phyloP scores from a whole-genome alignment of 2,888 invertebrate species.

The Euphydryas editha region DNA sequence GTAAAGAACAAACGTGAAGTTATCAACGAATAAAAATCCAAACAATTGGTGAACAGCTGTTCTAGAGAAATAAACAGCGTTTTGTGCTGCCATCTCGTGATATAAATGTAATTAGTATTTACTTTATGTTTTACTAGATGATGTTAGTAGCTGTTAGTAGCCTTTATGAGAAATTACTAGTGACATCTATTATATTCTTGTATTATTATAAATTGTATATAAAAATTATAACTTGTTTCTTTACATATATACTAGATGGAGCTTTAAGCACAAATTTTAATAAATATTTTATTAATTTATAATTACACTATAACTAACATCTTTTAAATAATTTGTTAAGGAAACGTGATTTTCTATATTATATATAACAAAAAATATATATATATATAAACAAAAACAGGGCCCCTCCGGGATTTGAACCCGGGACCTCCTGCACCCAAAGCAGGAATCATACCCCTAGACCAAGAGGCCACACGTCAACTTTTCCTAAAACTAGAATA shows the following conservation, averaged over 20 bases:
- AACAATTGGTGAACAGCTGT: slow-evolving; percentile 68
- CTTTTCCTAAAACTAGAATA: background rate
- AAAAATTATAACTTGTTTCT: background rate
- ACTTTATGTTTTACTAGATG: slow-evolving; percentile 23
- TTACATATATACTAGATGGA: background rate
- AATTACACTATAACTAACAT: no score
- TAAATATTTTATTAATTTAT: no score
- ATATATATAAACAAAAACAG: slow-evolving; percentile 52
- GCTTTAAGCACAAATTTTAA: background rate
- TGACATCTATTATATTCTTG: background rate
- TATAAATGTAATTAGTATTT: slow-evolving; percentile 1
- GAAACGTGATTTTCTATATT: no score
- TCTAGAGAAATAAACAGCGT: slow-evolving; percentile 38
- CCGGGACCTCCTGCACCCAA: slow-evolving; percentile 89
- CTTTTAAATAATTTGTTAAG: no score
- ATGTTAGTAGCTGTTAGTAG: background rate
- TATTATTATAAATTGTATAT: background rate
- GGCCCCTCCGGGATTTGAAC: slow-evolving; percentile 89
- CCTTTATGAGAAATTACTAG: slow-evolving; percentile 1
- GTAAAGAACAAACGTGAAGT: slow-evolving; percentile 59
- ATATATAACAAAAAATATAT: background rate
- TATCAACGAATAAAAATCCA: slow-evolving; percentile 58
- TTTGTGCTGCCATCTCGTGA: slow-evolving; percentile 22
- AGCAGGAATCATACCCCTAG: slow-evolving; percentile 89
- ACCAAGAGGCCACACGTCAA: slow-evolving; percentile 83